Base-by-base conservation (phyloP, 2,888 invertebrate species). In the Cerceris rybyensis region DNA sequence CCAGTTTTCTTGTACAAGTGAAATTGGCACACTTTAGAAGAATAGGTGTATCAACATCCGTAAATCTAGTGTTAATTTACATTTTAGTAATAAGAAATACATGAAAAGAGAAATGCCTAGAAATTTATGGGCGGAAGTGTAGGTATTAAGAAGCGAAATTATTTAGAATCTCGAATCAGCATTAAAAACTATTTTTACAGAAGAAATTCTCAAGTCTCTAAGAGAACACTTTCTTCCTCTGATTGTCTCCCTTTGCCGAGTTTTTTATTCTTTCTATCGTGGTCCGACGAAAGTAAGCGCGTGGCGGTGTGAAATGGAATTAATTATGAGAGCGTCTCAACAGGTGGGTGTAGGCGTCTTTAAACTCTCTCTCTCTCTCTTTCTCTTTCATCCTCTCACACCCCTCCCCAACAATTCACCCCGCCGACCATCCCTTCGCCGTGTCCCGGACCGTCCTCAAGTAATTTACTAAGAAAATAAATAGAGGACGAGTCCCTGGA, bases 381-480 rank as follows among this genome's bases (percentile, higher is more conserved):
- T 64, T 65, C 77, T 60, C 80, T 59, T 69, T 59, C 79, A 64
- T 46, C 54, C 74, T 57, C 69, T 63, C 69, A 7, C 43, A 16
- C 78, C 65, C 75, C 59, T 70, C 71, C 55, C 50, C 81, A 71
- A 78, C 83, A 71, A 81, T 83, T 80, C 72, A 70, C 71, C 84
- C 82, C 83, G 64, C 73, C 80, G 75, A 68, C 82, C 87, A 82
- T 82, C 87, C 84, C 87, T 87, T 80, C 87, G 84, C 85, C 88
- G 84, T 88, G 88, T 88, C 88, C 88, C 89, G 83, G 87, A 88
- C 89, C 88, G 86, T 88, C 88, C 88, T 87, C 89, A 86, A 91
- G 90, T 91, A 91, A 91, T 91, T 91, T 91, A 88, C 90, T 91
- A 90, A 90, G 90, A 91, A 91, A 91, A 91, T 91, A 91, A 90